These are phyloP conservation scores for Marronus borbonicus DNA, from an alignment of 2,888 invertebrate genomes.

Conservation along the genomic window DNA sequence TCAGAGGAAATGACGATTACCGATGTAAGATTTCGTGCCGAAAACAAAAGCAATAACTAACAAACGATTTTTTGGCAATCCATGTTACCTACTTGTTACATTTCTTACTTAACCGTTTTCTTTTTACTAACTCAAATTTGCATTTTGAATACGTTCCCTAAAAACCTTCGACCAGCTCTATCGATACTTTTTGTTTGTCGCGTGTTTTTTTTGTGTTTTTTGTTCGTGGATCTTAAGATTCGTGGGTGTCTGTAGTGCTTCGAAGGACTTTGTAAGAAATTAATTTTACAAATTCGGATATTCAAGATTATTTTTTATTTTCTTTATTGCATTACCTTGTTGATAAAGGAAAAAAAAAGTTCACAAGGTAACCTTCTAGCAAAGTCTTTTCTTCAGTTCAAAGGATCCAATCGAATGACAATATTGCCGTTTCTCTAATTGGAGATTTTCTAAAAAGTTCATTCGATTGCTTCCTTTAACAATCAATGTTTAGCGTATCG, in stretches of 20 bases:
- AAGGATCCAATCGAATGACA: too few relatives aligned
- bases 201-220: background rate
- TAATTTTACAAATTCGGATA: background rate
- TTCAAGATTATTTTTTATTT: background rate
- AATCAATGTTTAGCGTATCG: background rate
- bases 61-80: too few relatives aligned
- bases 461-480: too few relatives aligned
- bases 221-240: background rate
- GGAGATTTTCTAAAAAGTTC: too few relatives aligned
- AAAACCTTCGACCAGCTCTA: constrained; percentile 13
- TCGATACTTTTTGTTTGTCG: background rate
- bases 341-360: too few relatives aligned
- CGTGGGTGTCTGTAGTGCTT: background rate
- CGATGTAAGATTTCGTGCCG: constrained; percentile 82
- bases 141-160: background rate
- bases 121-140: too few relatives aligned
- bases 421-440: too few relatives aligned
- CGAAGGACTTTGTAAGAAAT: background rate
- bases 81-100: too few relatives aligned
- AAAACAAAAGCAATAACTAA: background rate
- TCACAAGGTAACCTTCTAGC: too few relatives aligned
- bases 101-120: background rate
- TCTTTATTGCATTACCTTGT: too few relatives aligned
- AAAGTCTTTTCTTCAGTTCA: too few relatives aligned
- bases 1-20: constrained; percentile 91